phyloP scores from a whole-genome alignment of 2,888 invertebrate genomes.

The Caenorhabditis virilis region DNA sequence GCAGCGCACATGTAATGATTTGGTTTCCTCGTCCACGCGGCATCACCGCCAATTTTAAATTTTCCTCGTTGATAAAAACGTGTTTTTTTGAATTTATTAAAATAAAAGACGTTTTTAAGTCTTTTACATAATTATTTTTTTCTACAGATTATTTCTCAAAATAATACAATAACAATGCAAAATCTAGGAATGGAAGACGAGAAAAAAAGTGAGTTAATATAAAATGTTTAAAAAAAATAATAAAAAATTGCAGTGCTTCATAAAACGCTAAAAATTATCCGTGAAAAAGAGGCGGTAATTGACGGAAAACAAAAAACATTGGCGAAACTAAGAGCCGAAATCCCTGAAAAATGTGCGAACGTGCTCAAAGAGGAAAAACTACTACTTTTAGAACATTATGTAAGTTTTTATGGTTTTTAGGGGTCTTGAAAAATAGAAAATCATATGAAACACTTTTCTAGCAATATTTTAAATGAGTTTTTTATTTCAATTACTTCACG shows the following conservation, averaged over 20 bases:
- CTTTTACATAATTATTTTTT: not conserved
- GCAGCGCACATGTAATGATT: conserved; percentile 14
- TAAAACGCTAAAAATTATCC: conserved; percentile 7
- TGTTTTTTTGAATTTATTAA: not conserved
- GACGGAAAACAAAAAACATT: conserved; percentile 16
- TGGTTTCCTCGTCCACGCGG: not conserved
- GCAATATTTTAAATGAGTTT: not conserved
- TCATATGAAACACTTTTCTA: not conserved
- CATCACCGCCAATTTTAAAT: no score
- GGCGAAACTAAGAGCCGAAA: conserved; percentile 7
- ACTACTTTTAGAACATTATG: conserved; percentile 13
- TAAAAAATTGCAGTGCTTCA: conserved; percentile 15
- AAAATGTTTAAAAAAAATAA: not conserved
- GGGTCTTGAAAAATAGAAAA: no score
- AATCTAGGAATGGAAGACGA: conserved; percentile 2
- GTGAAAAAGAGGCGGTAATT: conserved; percentile 4
- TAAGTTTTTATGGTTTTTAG: conserved; percentile 7
- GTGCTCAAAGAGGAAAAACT: conserved; percentile 14
- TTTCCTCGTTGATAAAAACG: no score
- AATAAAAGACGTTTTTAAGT: not conserved
- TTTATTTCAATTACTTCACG: not conserved
- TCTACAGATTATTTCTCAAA: not conserved
- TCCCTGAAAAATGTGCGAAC: conserved; percentile 18
- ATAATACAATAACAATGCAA: not conserved
- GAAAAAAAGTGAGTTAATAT: conserved; percentile 10